A percentile compares a stretch with the other conserved stretches of the same genome.
These are phyloP conservation scores for Eidolon helvum DNA, from an alignment of 2,113 vertebrate genomes.

Conservation along the genomic window DNA sequence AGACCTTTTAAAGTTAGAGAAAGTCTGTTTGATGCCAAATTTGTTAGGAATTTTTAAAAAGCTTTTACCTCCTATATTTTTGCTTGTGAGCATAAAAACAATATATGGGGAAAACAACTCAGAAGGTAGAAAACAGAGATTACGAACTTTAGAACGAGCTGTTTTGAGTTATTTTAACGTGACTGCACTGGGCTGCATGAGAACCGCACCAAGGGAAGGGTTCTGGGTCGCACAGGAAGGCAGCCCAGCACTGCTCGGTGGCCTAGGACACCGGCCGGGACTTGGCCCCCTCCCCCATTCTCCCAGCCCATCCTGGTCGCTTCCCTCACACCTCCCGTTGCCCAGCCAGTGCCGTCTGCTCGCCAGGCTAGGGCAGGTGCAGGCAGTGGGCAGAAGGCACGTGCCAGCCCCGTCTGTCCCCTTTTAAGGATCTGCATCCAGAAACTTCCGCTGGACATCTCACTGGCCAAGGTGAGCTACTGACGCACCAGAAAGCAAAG, in stretches of 20 bases:
- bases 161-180: background rate
- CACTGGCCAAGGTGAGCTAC: background rate
- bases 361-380: background rate
- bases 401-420: background rate
- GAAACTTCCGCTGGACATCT: background rate
- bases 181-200: background rate
- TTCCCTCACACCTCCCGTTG: background rate
- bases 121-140: background rate
- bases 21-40: background rate
- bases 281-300: background rate
- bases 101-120: too few relatives aligned
- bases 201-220: background rate
- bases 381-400: too few relatives aligned
- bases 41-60: background rate
- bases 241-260: rapidly evolving
- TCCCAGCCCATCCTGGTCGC: rapidly evolving
- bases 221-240: background rate
- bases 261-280: rapidly evolving
- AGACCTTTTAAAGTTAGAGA: background rate
- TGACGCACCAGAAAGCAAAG: background rate
- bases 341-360: rapidly evolving
- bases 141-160: background rate
- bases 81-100: background rate
- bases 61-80: background rate
- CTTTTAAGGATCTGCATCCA: background rate